phyloP scores from a whole-genome alignment of 2,113 vertebrate species.

The Platichthys flesus region DNA sequence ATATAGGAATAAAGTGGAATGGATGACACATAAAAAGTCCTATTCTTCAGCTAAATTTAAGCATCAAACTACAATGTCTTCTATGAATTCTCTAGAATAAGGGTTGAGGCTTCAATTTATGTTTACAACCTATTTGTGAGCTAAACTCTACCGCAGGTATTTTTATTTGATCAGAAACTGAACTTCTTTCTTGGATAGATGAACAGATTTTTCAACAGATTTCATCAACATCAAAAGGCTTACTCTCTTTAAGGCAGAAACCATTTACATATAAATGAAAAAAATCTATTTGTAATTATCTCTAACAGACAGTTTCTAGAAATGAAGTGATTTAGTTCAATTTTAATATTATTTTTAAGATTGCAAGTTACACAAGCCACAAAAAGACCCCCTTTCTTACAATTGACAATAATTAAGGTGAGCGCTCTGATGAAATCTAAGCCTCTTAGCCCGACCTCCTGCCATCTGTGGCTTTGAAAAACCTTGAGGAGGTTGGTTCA shows the following conservation, averaged over 20 bases:
- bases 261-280: no score
- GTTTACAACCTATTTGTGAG: conserved; percentile 75
- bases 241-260: no score
- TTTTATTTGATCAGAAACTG: conserved; percentile 51
- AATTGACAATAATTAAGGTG: conserved; percentile 76
- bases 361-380: conserved; percentile 1
- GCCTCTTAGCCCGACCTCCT: conserved; percentile 78
- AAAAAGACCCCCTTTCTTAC: conserved; percentile 40
- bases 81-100: conserved; percentile 22
- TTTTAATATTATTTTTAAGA: conserved; percentile 1
- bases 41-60: neutral
- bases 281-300: neutral
- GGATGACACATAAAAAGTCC: neutral
- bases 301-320: neutral
- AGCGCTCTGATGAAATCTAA: conserved; percentile 80
- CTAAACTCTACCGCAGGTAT: conserved; percentile 62
- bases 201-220: conserved; percentile 36
- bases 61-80: conserved; percentile 7
- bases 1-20: conserved; percentile 1
- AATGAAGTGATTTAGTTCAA: neutral
- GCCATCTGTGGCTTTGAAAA: conserved; percentile 77
- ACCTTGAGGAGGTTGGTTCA: conserved; percentile 46
- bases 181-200: conserved; percentile 37
- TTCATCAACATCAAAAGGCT: no score
- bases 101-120: conserved; percentile 62